Evolutionary conservation across 2,888 invertebrate genomes (phyloP), one percentile per base, ranked within the genome.

Genomic region (Eustalomyia histrio): DNA sequence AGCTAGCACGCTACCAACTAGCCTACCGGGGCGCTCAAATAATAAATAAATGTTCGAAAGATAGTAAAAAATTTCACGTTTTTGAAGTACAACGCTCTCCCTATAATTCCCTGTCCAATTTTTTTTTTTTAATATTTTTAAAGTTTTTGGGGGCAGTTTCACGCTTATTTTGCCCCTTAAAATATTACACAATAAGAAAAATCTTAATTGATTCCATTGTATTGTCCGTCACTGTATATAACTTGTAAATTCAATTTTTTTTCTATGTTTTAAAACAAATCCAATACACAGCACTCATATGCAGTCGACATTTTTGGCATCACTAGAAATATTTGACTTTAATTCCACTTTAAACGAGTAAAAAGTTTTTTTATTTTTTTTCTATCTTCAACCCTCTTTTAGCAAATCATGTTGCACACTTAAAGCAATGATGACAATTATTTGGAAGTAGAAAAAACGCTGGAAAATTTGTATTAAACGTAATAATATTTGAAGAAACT

Each of bases 161-260:
- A 3, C 2, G 4, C 21, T 21, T 21, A 21, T 21, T 21, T 21
- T 21, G 4, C 4, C 21, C 4, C 4, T 21, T 21, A 21, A n/a
- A 2, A 4, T 21, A 21, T 2, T 21, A 21, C 21, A 21, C n/a
- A n/a, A n/a, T n/a, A n/a, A n/a, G n/a, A n/a, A n/a, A n/a, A 21
- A 21, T 3, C 21, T 21, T 21, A 21, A 4, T 21, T 21, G 4
- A 21, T 21, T 21, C 21, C 4, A 2, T 21, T 3, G 2, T 21
- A 21, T 21, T 21, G 21, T 21, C 4, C 21, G 21, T 21, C 21
- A 21, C 21, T 21, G 21, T 21, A 63, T 76, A 50, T 58, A 75
- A 76, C 71, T 80, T 76, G 68, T 78, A 81, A 78, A 74, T 81
- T 78, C 74, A 74, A 71, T 65, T 78, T 78, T 52, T 78, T 52